Evolutionary conservation across 2,797 vertebrate species (phyloP).

Genomic region (Synanceia verrucosa): DNA sequence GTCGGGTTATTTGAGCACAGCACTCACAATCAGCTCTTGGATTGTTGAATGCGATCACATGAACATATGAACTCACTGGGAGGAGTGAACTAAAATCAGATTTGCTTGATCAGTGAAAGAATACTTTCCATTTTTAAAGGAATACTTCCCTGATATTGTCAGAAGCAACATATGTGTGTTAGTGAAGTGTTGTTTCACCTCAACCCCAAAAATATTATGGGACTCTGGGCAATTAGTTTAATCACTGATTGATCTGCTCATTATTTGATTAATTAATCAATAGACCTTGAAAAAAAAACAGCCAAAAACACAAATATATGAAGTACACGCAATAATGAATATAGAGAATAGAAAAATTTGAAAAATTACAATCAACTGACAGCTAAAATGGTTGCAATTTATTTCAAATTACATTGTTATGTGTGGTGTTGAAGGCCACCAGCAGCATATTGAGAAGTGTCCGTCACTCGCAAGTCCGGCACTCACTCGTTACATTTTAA

Average conservation of each 20-base stretch:
- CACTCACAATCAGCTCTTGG: neutral
- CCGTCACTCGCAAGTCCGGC: too few species aligned
- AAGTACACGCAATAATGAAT: too few species aligned
- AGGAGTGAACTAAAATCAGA: neutral
- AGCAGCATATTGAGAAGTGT: too few species aligned
- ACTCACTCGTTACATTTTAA: too few species aligned
- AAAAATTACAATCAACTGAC: neutral
- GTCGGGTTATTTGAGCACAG: conserved; percentile 11
- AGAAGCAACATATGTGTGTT: neutral
- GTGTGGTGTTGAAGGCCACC: neutral
- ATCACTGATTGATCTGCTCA: neutral
- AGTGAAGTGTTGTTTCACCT: neutral
- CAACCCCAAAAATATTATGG: neutral
- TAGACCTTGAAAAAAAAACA: neutral
- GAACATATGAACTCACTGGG: neutral
- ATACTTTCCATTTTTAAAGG: neutral
- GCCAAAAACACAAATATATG: too few species aligned
- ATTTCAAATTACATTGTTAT: too few species aligned
- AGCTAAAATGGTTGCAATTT: too few species aligned
- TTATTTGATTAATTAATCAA: neutral
- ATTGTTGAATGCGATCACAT: conserved; percentile 3
- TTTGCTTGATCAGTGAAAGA: neutral
- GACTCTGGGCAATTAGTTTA: neutral
- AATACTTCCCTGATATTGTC: neutral
- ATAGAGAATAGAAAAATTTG: too few species aligned